These are phyloP conservation scores for Microchrysa polita DNA, from an alignment of 2,888 invertebrate species.

Conservation along the genomic window DNA sequence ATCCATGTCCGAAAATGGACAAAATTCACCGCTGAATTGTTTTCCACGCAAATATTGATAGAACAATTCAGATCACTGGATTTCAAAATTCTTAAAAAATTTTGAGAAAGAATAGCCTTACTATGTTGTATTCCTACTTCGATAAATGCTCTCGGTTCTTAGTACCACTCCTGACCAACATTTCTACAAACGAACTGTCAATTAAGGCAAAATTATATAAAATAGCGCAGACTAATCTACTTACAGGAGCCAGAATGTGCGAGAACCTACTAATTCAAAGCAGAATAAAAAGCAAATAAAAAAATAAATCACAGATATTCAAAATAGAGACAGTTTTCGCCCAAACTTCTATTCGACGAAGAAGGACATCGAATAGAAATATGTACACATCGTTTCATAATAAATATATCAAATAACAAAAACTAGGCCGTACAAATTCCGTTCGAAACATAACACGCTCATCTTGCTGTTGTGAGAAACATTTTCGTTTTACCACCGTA, in stretches of 20 bases:
- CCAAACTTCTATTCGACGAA: neutral
- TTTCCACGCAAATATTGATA: neutral
- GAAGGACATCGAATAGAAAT: neutral
- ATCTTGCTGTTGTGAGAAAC: conserved; percentile 20
- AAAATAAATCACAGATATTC: conserved; percentile 30
- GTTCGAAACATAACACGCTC: conserved; percentile 26
- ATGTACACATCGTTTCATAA: neutral
- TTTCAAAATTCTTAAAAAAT: too few species aligned
- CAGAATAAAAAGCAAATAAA: conserved; percentile 1
- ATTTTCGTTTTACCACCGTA: neutral
- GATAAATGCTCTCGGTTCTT: too few species aligned
- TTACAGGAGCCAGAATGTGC: too few species aligned
- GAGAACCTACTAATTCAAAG: too few species aligned
- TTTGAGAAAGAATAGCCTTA: too few species aligned
- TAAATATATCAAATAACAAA: conserved; percentile 18
- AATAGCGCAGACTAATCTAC: too few species aligned
- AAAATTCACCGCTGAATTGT: neutral
- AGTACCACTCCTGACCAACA: too few species aligned
- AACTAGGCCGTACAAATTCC: neutral
- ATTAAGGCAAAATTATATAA: too few species aligned
- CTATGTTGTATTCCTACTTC: too few species aligned
- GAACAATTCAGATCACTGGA: too few species aligned
- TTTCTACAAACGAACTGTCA: too few species aligned
- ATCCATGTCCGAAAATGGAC: conserved; percentile 29
- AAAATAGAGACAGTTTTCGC: conserved; percentile 1